Evolutionary conservation across 2,888 invertebrate genomes (phyloP).

Genomic region (Drosophila putrida): DNA sequence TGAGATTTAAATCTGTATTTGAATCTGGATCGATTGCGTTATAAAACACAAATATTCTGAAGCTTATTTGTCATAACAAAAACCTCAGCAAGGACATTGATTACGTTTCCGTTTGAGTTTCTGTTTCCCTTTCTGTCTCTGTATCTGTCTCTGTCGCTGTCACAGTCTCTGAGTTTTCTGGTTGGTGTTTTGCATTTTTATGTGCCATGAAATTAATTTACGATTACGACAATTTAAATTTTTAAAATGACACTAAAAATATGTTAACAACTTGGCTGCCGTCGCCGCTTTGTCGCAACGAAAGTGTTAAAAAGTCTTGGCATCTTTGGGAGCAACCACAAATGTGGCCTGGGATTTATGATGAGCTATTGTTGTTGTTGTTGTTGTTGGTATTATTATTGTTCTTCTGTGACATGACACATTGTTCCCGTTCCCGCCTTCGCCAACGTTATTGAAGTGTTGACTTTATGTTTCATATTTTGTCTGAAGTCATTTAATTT

Average conservation of each 20-base stretch:
- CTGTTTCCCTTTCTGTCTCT: slow-evolving; percentile 1
- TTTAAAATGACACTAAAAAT: slow-evolving; percentile 80
- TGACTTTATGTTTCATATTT: slow-evolving; percentile 66
- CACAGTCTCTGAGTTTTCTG: slow-evolving; percentile 21
- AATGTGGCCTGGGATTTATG: slow-evolving; percentile 71
- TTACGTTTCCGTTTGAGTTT: slow-evolving; percentile 8
- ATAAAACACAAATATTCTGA: slow-evolving; percentile 40
- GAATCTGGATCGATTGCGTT: slow-evolving; percentile 45
- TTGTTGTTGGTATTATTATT: slow-evolving; percentile 20
- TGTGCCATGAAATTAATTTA: slow-evolving; percentile 85
- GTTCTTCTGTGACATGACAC: slow-evolving; percentile 41
- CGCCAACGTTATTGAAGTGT: slow-evolving; percentile 59
- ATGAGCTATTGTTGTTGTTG: slow-evolving; percentile 36
- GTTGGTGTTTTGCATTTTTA: slow-evolving; percentile 70
- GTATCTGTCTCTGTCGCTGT: slow-evolving; percentile 15
- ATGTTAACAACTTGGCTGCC: slow-evolving; percentile 70
- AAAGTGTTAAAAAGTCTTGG: slow-evolving; percentile 74
- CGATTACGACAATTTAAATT: slow-evolving; percentile 83
- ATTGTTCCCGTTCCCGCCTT: slow-evolving; percentile 51
- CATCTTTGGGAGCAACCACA: slow-evolving; percentile 40
- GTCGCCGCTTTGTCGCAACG: slow-evolving; percentile 65
- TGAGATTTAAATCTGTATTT: slow-evolving; percentile 26
- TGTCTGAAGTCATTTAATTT: slow-evolving; percentile 65
- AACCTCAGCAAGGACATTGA: slow-evolving; percentile 20
- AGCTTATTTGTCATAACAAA: slow-evolving; percentile 12